These are phyloP conservation scores for Poeciliopsis turneri DNA, from an alignment of 2,797 vertebrate species.

Conservation along the genomic window DNA sequence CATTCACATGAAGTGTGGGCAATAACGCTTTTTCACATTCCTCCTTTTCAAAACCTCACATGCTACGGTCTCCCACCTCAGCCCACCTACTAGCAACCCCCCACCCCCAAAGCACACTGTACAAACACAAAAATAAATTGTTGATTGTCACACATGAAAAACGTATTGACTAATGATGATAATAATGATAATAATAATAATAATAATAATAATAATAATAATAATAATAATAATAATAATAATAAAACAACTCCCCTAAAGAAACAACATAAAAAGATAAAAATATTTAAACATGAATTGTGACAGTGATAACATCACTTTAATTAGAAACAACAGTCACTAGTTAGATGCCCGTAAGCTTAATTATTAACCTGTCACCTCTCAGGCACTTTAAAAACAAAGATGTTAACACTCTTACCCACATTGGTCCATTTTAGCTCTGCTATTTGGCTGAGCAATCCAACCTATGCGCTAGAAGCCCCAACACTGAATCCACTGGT, in stretches of 20 bases:
- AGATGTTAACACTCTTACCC: constrained; percentile 75
- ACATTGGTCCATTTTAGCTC: constrained; percentile 68
- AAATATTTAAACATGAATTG: not conserved
- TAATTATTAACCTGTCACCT: constrained; percentile 64
- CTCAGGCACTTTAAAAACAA: constrained; percentile 54
- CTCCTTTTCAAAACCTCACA: constrained; percentile 77
- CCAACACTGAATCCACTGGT: constrained; percentile 54
- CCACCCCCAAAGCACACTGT: not conserved
- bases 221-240: not conserved
- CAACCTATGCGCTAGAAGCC: constrained; percentile 58
- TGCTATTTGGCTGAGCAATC: constrained; percentile 65
- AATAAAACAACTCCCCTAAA: not conserved
- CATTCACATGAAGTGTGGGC: constrained; percentile 81
- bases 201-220: not conserved
- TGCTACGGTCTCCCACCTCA: constrained; percentile 55
- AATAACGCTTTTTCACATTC: constrained; percentile 82
- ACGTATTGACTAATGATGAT: no score
- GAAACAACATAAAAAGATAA: not conserved
- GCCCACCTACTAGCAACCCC: not conserved
- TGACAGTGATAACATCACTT: not conserved
- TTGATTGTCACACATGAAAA: not conserved
- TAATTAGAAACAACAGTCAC: constrained; percentile 34
- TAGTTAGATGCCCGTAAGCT: constrained; percentile 55
- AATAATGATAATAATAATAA: not conserved
- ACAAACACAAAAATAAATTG: constrained; percentile 21